Percentiles rank a stretch among this genome's conserved stretches.
Conservation (phyloP, 2,888 invertebrate genomes). For the Sialis lutaria region DNA sequence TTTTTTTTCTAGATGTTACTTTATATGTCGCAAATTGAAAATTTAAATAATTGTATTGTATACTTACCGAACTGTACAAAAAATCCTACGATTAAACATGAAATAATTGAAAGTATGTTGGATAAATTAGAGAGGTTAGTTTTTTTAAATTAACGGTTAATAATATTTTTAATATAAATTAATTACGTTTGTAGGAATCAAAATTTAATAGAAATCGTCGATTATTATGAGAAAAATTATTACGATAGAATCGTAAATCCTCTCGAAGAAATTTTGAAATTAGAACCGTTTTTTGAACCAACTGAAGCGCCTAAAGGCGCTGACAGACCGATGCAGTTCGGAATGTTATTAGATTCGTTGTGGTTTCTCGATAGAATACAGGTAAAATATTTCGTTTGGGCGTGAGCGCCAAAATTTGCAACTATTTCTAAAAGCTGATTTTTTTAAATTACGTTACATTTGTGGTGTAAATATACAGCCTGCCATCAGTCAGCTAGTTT, state of each 20-base stretch:
- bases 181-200: conserved; percentile 19
- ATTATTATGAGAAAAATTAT: conserved; percentile 42
- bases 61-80: conserved; percentile 33
- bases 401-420: no score
- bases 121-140: conserved; percentile 31
- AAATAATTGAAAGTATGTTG: conserved; percentile 28
- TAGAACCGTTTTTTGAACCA: conserved; percentile 15
- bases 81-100: conserved; percentile 28
- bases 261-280: conserved; percentile 42
- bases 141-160: not conserved
- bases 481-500: no score
- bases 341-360: conserved; percentile 26
- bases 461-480: no score
- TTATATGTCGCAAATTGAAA: no score
- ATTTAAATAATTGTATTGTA: conserved; percentile 19
- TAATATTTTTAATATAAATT: no score
- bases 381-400: not conserved
- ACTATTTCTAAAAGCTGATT: no score
- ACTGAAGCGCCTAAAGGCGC: conserved; percentile 35
- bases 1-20: no score
- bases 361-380: conserved; percentile 22
- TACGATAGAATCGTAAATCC: conserved; percentile 49
- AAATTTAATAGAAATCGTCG: conserved; percentile 43
- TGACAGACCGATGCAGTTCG: conserved; percentile 31
- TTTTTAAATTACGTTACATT: no score